A percentile compares a stretch with the other conserved stretches of the same genome.
These are phyloP conservation scores for Bujurquina vittata DNA, from an alignment of 2,113 vertebrate species.

Conservation along the genomic window DNA sequence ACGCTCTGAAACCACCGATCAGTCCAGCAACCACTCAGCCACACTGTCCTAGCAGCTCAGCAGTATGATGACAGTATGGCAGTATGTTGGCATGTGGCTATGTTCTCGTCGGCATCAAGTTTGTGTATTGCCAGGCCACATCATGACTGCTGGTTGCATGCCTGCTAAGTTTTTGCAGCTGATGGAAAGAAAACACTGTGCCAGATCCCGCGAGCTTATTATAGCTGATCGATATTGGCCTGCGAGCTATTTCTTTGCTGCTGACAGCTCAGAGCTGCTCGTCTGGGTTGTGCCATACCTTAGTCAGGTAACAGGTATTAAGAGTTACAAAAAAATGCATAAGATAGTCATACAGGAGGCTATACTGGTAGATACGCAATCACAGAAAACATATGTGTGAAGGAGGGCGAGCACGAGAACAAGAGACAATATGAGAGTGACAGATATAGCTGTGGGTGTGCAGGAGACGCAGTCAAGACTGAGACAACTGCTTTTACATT, in stretches of 20 bases:
- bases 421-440: conserved; percentile 28
- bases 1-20: conserved; percentile 14
- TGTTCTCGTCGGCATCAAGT: conserved; percentile 8
- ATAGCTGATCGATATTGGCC: conserved; percentile 69
- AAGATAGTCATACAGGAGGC: not conserved
- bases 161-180: not conserved
- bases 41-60: not conserved
- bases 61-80: conserved; percentile 15
- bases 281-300: conserved; percentile 64
- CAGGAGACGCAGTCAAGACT: conserved; percentile 12
- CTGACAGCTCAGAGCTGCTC: conserved; percentile 60
- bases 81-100: not conserved
- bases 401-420: not conserved
- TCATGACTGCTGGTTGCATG: conserved; percentile 8
- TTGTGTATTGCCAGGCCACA: not conserved
- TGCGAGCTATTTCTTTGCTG: conserved; percentile 44
- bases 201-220: conserved; percentile 67
- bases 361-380: conserved; percentile 16
- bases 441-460: conserved; percentile 30
- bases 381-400: not conserved
- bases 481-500: not conserved
- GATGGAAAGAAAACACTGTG: conserved; percentile 47
- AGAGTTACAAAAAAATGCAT: not conserved
- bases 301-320: conserved; percentile 58
- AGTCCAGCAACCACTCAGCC: not conserved